Conservation (phyloP, 2,888 invertebrate genomes). For the Macaria notata region DNA sequence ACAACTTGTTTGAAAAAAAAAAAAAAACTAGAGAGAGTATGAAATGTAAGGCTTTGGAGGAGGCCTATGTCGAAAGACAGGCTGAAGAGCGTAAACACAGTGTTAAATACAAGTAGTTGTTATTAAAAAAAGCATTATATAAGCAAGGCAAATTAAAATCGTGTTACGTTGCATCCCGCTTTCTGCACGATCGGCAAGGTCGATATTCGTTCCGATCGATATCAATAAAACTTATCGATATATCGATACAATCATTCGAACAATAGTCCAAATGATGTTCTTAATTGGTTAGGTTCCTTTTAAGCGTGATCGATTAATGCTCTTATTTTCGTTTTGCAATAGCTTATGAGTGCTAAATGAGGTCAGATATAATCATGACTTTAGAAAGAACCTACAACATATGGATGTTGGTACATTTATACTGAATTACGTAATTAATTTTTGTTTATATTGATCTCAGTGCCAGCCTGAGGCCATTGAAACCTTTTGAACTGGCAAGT, state of each 20-base stretch:
- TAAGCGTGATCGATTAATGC: constrained; percentile 24
- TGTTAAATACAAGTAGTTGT: no score
- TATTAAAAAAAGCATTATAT: no score
- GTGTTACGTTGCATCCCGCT: background rate
- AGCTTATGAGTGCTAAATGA: constrained; percentile 16
- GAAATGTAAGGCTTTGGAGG: no score
- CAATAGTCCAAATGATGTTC: constrained; percentile 26
- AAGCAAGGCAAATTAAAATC: no score
- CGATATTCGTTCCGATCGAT: constrained; percentile 20
- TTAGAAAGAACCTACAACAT: constrained; percentile 1
- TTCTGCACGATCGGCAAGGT: constrained; percentile 22
- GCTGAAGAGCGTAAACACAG: no score
- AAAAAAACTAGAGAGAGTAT: no score
- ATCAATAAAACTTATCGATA: constrained; percentile 27
- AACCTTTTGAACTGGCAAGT: no score
- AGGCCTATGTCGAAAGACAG: no score
- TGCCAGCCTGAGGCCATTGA: no score
- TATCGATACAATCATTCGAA: constrained; percentile 27
- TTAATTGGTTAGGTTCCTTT: constrained; percentile 27
- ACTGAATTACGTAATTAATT: no score
- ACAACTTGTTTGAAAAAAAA: no score
- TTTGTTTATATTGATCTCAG: no score
- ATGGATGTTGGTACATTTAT: background rate
- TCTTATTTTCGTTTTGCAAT: constrained; percentile 23
- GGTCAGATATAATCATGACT: constrained; percentile 13